Conservation (phyloP, 2,888 invertebrate genomes). For the Deladenus siricidicola region DNA sequence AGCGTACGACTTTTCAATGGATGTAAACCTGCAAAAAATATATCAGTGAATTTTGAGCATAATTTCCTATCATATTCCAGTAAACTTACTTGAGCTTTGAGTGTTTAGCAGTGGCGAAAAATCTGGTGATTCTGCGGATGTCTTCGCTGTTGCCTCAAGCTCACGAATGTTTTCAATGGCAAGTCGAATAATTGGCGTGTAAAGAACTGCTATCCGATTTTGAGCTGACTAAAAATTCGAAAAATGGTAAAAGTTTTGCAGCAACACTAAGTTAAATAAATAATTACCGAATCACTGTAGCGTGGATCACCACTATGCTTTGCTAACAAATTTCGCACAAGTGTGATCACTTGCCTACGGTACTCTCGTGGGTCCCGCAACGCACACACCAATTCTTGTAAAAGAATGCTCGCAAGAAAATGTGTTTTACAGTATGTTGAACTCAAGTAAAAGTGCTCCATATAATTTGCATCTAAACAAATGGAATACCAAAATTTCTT, state of each 20-base stretch:
- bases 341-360: conserved; percentile 70
- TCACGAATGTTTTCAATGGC: conserved; percentile 79
- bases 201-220: conserved; percentile 72
- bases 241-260: background rate
- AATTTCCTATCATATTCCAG: too few species aligned
- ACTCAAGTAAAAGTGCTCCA: conserved; percentile 59
- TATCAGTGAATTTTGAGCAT: too few species aligned
- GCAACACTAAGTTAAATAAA: background rate
- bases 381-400: conserved; percentile 73
- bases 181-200: conserved; percentile 81
- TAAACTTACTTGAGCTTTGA: too few species aligned
- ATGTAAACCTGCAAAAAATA: too few species aligned
- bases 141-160: conserved; percentile 54
- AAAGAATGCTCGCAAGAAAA: conserved; percentile 75
- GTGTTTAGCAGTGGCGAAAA: conserved; percentile 12
- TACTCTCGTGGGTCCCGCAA: conserved; percentile 76
- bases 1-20: background rate
- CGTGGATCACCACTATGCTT: conserved; percentile 90
- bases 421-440: conserved; percentile 83
- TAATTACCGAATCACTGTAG: conserved; percentile 68
- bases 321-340: conserved; percentile 75
- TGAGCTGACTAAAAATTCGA: conserved; percentile 38
- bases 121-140: conserved; percentile 12
- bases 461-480: conserved; percentile 43
- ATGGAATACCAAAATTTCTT: background rate